A percentile compares a stretch with the other conserved stretches of the same genome.
Evolutionary conservation across 1,140 invertebrate species (phyloP).

Genomic region (Brachionus manjavacas): DNA sequence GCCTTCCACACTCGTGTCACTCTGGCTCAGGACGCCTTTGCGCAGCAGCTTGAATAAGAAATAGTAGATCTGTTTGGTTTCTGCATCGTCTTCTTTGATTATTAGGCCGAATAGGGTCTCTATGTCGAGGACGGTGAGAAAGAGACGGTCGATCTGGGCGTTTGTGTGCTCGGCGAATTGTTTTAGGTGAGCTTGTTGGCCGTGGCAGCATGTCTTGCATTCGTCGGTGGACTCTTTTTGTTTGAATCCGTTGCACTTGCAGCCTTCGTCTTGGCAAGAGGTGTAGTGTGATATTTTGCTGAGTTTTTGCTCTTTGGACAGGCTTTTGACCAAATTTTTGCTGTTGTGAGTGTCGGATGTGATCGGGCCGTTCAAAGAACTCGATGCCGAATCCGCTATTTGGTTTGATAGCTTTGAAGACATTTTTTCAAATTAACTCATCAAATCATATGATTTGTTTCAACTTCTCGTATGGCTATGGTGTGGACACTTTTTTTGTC

Average conservation of each 20-base stretch:
- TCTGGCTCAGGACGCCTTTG: conserved; percentile 62
- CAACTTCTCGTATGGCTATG: not conserved
- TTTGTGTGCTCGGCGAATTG: not conserved
- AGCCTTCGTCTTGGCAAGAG: conserved; percentile 16
- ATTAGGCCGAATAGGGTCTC: conserved; percentile 20
- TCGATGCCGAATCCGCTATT: not conserved
- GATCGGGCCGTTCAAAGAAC: too few species aligned
- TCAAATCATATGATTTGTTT: not conserved
- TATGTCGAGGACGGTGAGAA: conserved; percentile 12
- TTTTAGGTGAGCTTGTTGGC: not conserved
- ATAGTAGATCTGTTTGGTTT: conserved; percentile 52
- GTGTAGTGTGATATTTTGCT: conserved; percentile 28
- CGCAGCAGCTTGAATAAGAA: not conserved
- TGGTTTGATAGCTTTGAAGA: not conserved
- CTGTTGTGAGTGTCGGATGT: not conserved
- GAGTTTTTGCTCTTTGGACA: not conserved
- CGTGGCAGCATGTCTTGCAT: conserved; percentile 3
- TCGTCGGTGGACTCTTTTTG: not conserved
- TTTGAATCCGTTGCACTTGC: conserved; percentile 35
- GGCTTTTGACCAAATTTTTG: not conserved
- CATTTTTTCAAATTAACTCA: not conserved
- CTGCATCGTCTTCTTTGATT: conserved; percentile 2
- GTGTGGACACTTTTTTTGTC: not conserved
- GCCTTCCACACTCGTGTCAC: conserved; percentile 81
- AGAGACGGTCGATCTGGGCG: not conserved